Base-by-base conservation (phyloP, 2,888 invertebrate genomes). In the Pachliopta kotzebuea region DNA sequence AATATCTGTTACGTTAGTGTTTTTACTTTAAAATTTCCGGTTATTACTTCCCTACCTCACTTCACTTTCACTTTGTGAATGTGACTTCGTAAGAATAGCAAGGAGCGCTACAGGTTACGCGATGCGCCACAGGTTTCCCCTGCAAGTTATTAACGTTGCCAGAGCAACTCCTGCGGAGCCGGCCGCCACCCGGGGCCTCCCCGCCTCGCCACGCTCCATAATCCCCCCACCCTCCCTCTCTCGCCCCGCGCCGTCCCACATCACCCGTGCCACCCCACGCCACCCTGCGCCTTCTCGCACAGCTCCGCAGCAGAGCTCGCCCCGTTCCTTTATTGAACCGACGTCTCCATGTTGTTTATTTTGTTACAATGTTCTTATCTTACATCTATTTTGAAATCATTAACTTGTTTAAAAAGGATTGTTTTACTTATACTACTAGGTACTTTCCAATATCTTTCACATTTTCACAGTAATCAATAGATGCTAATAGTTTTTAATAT, bases 101-200 rank as follows among this genome's bases (percentile, higher is more conserved):
- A 54, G 62, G 57, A 45, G 58, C 69, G 77, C 83, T 70, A 84
- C 85, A 84, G 82, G 85, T 84, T 76, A 77, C 63, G 63, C 66
- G 65, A 65, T 67, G 66, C 64, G 79, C 86, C 70, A 85, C 86
- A 84, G 85, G 86, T 85, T 81, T 83, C 72, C 75, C 72, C 72
- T 76, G 76, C 74, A 74, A 74, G 72, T 81, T 85, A 81, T 81
- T 82, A 83, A 84, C 79, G 76, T 72, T 73, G 71, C 73, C 71
- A 69, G 77, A 80, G 80, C 69, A 70, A 70, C 72, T 71, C 71
- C 70, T 70, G 71, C 68, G 67, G 63, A 68, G 65, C 52, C 64
- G 31, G 26, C 26, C 26, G 3, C 52, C 64, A n/a, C n/a, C n/a
- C n/a, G n/a, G n/a, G 31, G 9, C 24, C 65, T 24, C 58, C 31